Evolutionary conservation across 2,113 vertebrate species (phyloP).

Genomic region (Elanus axillaris): DNA sequence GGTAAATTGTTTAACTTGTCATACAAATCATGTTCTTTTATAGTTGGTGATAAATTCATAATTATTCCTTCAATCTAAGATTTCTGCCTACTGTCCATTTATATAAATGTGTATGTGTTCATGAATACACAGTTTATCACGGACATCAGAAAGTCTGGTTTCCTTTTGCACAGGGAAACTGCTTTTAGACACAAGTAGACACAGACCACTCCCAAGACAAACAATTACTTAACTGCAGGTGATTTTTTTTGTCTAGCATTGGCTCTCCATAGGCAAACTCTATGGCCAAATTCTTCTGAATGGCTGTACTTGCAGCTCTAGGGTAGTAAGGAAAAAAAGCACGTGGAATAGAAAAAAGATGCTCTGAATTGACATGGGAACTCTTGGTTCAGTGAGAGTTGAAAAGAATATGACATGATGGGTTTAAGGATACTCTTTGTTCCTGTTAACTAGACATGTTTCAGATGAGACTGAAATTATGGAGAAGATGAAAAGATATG

Average conservation of each 20-base stretch:
- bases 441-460: neutral
- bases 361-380: neutral
- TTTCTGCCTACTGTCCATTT: neutral
- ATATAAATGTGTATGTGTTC: neutral
- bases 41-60: neutral
- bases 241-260: neutral
- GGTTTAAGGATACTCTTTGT: neutral
- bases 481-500: neutral
- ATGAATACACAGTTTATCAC: neutral
- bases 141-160: neutral
- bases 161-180: neutral
- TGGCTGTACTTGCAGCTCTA: neutral
- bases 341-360: neutral
- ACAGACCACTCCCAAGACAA: neutral
- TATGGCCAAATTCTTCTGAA: neutral
- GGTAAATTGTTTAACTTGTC: neutral
- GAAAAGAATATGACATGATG: neutral
- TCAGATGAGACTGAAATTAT: neutral
- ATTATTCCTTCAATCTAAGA: neutral
- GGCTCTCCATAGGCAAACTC: neutral
- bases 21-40: neutral
- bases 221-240: neutral
- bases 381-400: neutral
- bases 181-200: neutral
- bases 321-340: neutral